Base-by-base conservation (phyloP, 2,888 invertebrate genomes). In the Drosophila kokeensis region DNA sequence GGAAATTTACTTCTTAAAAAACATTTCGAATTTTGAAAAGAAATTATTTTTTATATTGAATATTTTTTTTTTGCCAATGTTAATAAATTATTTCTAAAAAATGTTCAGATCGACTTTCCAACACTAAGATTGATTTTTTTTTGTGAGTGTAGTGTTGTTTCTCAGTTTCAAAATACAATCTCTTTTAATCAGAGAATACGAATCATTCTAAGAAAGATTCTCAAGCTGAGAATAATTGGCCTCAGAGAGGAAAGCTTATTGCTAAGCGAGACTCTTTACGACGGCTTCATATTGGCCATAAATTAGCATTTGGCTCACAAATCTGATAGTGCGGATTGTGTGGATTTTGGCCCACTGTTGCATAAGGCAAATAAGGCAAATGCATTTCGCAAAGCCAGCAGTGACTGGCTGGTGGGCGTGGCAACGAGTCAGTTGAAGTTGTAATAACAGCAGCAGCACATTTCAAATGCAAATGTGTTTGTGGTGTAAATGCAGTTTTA, bases 401-500 rank as follows among this genome's bases (percentile, higher is more conserved):
- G n/a, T 38, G 54, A 55, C 54, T 55, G 73, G 24, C 57, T 73
- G 38, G 73, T 67, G 70, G 77, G 76, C 77, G 71, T 77, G 81
- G 60, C 77, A 79, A 66, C 54, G 77, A 70, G 76, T 73, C 85
- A 83, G 79, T 79, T 82, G 75, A 76, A 79, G 76, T 69, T 79
- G 87, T 76, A 79, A 70, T 82, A 64, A 50, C 67, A 69, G 64
- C 66, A 60, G 63, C 71, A 73, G 55, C 67, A 71, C 89, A 87
- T 89, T 87, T 79, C 77, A 78, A 85, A 87, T 87, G 87, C 89
- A 87, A 87, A 87, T 89, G 89, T 87, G 83, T 87, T 87, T 88
- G 87, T 84, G 89, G 87, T 87, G 87, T 87, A 87, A 86, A 87
- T 87, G 89, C 87, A 87, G 89, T 89, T 87, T 87, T 82, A 83